Percentiles rank a stretch among this genome's conserved stretches.
Evolutionary conservation across 2,113 vertebrate species (phyloP).

Genomic region (Psammodynastes pulverulentus): DNA sequence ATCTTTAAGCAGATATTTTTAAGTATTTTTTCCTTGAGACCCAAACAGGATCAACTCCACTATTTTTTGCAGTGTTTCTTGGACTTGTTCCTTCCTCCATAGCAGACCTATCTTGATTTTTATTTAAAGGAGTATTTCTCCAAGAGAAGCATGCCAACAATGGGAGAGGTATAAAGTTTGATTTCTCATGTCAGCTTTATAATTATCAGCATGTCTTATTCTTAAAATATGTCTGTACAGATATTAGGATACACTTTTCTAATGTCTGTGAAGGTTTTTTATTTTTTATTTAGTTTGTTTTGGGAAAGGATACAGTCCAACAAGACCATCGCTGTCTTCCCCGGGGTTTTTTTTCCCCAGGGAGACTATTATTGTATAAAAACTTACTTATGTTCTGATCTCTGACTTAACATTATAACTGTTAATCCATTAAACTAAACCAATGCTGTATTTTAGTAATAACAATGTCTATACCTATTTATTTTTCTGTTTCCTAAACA

Average conservation of each 20-base stretch:
- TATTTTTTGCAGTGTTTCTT: not conserved
- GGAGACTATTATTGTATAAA: not conserved
- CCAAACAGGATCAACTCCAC: not conserved
- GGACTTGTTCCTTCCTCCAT: not conserved
- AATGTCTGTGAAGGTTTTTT: not conserved
- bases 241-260: not conserved
- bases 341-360: not conserved
- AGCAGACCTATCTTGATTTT: not conserved
- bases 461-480: not conserved
- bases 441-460: not conserved
- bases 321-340: fast-evolving
- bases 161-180: not conserved
- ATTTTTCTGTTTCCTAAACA: not conserved
- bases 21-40: not conserved
- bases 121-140: not conserved
- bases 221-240: not conserved
- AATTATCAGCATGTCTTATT: not conserved
- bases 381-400: not conserved
- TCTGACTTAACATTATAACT: not conserved
- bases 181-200: not conserved
- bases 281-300: not conserved
- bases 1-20: not conserved
- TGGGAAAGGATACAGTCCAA: not conserved
- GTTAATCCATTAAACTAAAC: not conserved
- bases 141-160: not conserved